Evolutionary conservation across 2,888 invertebrate species (phyloP).

Genomic region (Lymantria monacha): DNA sequence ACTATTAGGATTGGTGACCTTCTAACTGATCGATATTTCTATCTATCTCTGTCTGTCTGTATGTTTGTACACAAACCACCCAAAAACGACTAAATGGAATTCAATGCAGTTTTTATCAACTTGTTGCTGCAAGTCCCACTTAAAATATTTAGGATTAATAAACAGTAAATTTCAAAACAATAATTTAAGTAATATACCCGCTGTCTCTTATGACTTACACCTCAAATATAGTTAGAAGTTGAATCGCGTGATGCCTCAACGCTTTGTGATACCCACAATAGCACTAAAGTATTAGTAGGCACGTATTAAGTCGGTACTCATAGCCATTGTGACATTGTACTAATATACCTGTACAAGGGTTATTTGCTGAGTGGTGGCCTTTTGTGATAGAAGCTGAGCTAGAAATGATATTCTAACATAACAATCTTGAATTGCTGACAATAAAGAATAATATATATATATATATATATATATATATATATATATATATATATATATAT

Average conservation of each 20-base stretch:
- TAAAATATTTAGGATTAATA: too few relatives aligned
- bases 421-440: not conserved
- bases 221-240: slow-evolving; percentile 35
- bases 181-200: not conserved
- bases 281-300: slow-evolving; percentile 39
- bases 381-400: slow-evolving; percentile 2
- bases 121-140: too few relatives aligned
- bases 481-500: too few relatives aligned
- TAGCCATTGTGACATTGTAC: slow-evolving; percentile 4
- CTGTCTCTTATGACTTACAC: slow-evolving; percentile 3
- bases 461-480: too few relatives aligned
- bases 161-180: too few relatives aligned
- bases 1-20: too few relatives aligned
- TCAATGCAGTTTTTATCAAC: too few relatives aligned
- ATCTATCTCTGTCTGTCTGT: too few relatives aligned
- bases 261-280: slow-evolving; percentile 48
- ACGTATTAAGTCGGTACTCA: slow-evolving; percentile 3
- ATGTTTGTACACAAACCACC: too few relatives aligned
- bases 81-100: too few relatives aligned
- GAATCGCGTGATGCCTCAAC: slow-evolving; percentile 33
- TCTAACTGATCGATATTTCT: too few relatives aligned
- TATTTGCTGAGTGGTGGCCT: slow-evolving; percentile 7
- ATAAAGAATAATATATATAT: too few relatives aligned
- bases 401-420: not conserved
- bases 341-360: slow-evolving; percentile 6